A percentile compares a stretch with the other conserved stretches of the same genome.
Conservation (phyloP, 2,888 invertebrate genomes). For the Callinectes sapidus region DNA sequence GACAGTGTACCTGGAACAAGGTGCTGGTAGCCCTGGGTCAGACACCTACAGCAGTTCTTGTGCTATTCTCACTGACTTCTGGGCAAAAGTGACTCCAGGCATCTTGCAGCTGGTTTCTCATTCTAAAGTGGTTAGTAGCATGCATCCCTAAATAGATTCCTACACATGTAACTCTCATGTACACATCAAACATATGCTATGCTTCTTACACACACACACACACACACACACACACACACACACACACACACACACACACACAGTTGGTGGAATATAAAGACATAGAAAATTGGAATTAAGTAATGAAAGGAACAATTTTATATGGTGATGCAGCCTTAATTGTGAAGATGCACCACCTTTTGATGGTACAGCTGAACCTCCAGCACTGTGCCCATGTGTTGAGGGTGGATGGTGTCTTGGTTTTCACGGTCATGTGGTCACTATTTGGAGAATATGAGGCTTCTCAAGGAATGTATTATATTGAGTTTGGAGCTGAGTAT, state of each 20-base stretch:
- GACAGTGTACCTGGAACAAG: constrained; percentile 97
- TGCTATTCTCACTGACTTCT: constrained; percentile 93
- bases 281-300: neutral
- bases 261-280: neutral
- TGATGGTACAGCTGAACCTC: too few relatives aligned
- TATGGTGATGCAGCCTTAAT: too few relatives aligned
- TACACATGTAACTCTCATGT: neutral
- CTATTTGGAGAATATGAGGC: too few relatives aligned
- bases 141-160: neutral
- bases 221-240: too few relatives aligned
- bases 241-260: neutral
- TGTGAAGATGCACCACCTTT: too few relatives aligned
- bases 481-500: too few relatives aligned
- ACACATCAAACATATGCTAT: neutral
- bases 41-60: constrained; percentile 76
- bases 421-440: too few relatives aligned
- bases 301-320: neutral
- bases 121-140: constrained; percentile 88
- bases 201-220: neutral
- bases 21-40: constrained; percentile 78
- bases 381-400: too few relatives aligned
- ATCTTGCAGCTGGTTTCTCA: constrained; percentile 93
- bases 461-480: too few relatives aligned
- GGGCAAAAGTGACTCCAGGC: constrained; percentile 98
- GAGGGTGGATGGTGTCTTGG: too few relatives aligned